phyloP scores from a whole-genome alignment of 2,113 vertebrate species.

The Dromaius novaehollandiae region DNA sequence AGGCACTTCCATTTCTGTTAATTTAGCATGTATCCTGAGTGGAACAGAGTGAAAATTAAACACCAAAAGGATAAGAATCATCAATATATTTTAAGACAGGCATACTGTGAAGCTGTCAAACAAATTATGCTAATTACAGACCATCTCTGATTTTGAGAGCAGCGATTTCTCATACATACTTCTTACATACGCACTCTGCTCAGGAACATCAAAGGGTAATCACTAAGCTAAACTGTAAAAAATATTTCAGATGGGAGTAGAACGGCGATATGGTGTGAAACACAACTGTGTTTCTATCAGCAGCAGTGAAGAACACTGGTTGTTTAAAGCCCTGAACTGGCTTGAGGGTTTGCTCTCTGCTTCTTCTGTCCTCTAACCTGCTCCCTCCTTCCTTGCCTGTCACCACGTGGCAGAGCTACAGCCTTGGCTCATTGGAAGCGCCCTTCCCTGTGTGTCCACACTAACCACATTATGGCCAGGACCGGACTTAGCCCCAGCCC shows the following conservation, averaged over 20 bases:
- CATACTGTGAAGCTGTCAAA: slow-evolving; percentile 51
- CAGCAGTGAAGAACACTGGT: background rate
- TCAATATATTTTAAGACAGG: slow-evolving; percentile 48
- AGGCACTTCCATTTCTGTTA: background rate
- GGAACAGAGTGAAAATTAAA: slow-evolving; percentile 29
- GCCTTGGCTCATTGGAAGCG: background rate
- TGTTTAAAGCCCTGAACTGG: background rate
- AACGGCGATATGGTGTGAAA: background rate
- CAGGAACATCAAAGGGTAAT: slow-evolving; percentile 33
- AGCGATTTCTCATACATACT: background rate
- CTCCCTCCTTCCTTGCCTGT: background rate
- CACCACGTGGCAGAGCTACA: background rate
- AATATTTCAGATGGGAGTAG: background rate
- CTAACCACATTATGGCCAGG: background rate
- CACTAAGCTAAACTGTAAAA: background rate
- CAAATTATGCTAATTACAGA: slow-evolving; percentile 57
- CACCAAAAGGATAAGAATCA: background rate
- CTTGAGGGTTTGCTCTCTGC: background rate
- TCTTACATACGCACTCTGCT: background rate
- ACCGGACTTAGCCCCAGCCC: background rate
- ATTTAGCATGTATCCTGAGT: background rate
- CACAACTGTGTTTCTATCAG: background rate
- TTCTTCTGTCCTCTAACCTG: background rate
- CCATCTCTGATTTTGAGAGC: slow-evolving; percentile 45
- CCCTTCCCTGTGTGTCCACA: background rate